These are phyloP conservation scores for Ostrea edulis DNA, from an alignment of 1,140 invertebrate species.

Conservation along the genomic window DNA sequence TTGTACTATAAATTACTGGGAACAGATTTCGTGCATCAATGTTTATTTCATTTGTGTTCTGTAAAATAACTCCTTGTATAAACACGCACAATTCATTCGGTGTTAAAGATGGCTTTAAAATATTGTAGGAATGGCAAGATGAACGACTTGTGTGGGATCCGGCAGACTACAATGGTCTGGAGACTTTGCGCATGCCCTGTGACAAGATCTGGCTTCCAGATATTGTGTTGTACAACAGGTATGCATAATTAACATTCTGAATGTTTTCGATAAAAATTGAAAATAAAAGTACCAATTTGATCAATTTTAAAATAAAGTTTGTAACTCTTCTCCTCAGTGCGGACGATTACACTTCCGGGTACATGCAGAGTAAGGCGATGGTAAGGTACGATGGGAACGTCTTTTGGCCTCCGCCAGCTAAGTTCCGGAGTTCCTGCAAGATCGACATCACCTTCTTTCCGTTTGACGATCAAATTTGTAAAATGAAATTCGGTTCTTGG, in stretches of 20 bases:
- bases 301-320: no score
- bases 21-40: no score
- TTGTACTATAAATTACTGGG: no score
- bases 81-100: no score
- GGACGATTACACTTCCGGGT: slow-evolving; percentile 82
- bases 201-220: slow-evolving; percentile 82
- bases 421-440: slow-evolving; percentile 74
- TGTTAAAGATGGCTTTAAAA: background rate
- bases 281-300: no score
- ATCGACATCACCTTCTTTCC: slow-evolving; percentile 74
- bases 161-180: slow-evolving; percentile 79
- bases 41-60: no score
- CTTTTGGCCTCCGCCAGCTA: slow-evolving; percentile 83
- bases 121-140: slow-evolving; percentile 81
- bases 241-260: slow-evolving; percentile 21
- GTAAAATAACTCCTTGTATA: no score
- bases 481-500: slow-evolving; percentile 79
- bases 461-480: slow-evolving; percentile 72
- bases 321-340: slow-evolving; percentile 75
- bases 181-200: slow-evolving; percentile 81
- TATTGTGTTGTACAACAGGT: slow-evolving; percentile 83
- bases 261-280: no score
- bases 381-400: slow-evolving; percentile 80
- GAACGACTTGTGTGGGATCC: slow-evolving; percentile 82
- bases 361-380: slow-evolving; percentile 81